Evolutionary conservation across 2,797 vertebrate species (phyloP), one percentile per base, ranked within the genome.

Genomic region (Cynopterus sphinx): DNA sequence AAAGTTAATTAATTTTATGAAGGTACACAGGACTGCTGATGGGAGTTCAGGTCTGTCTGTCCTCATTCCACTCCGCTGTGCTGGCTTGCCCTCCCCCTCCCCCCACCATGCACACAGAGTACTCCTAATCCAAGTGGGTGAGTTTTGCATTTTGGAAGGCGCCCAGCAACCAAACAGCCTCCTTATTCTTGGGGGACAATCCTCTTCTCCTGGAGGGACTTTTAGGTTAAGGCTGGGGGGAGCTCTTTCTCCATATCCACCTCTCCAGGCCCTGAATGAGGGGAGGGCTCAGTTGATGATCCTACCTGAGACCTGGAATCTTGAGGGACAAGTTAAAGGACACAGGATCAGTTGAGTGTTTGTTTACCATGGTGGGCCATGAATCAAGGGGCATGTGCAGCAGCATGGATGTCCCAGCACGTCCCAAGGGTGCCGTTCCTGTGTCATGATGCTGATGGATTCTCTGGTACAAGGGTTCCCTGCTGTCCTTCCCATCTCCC

Each of bases 1-100:
- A 82, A 91, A 49, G 26, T 65, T 87, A 33, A 67, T 89, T 78
- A 81, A 61, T 84, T 77, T 91, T 93, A 91, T 78, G 51, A 91
- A 89, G 63, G 79, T 84, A 82, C 89, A 77, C 10, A 78, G 31
- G n/a, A 82, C 71, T 94, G 68, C 73, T 75, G 83, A 81, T 26
- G 61, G 78, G 59, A 84, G 57, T 51, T 67, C 16, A 16, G 55
- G 75, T 55, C 90, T 84, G 26, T 70, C 53, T 95, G 84, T 91
- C 43, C 91, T 61, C 53, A 6, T 68, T 81, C 21, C 2, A 28
- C 26, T 28, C 67, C 0, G 0, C 13, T 21, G 12, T n/a, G 9
- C n/a, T 41, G 26, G 22, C 11, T 10, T 2, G 24, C 6, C 46
- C 22, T 36, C 8, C 39, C 22, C 22, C 17, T 73, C 22, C 21